These are phyloP conservation scores for Amaurobius ferox DNA, from an alignment of 2,888 invertebrate species.

Conservation along the genomic window DNA sequence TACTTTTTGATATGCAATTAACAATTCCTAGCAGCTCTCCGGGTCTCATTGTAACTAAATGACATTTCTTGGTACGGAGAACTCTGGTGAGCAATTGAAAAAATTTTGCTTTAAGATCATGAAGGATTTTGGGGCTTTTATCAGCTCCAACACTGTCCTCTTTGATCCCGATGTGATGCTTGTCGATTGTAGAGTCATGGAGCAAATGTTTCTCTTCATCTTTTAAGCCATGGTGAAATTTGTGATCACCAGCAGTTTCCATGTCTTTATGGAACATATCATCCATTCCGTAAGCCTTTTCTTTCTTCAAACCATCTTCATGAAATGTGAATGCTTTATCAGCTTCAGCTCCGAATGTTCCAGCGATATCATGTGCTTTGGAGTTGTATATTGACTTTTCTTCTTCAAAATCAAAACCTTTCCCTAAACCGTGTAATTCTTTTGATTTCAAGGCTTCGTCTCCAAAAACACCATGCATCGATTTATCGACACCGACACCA, in stretches of 20 bases:
- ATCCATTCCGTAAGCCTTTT: not conserved
- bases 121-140: not conserved
- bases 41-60: constrained; percentile 50
- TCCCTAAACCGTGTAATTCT: not conserved
- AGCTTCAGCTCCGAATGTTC: not conserved
- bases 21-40: constrained; percentile 38
- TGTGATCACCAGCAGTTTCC: not conserved
- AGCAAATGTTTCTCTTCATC: not conserved
- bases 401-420: not conserved
- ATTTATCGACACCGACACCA: not conserved
- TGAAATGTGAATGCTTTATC: not conserved
- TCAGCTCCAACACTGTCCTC: constrained; percentile 2
- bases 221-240: not conserved
- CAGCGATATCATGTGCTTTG: too few relatives aligned
- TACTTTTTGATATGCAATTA: constrained; percentile 58
- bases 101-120: constrained; percentile 27
- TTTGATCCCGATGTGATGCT: not conserved
- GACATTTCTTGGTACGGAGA: constrained; percentile 32
- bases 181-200: not conserved
- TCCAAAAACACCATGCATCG: not conserved
- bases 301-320: not conserved
- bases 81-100: constrained; percentile 12
- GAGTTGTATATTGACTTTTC: not conserved
- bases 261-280: not conserved
- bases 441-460: not conserved